Conservation (phyloP, 2,888 invertebrate species). For the Callyntrura sp. region DNA sequence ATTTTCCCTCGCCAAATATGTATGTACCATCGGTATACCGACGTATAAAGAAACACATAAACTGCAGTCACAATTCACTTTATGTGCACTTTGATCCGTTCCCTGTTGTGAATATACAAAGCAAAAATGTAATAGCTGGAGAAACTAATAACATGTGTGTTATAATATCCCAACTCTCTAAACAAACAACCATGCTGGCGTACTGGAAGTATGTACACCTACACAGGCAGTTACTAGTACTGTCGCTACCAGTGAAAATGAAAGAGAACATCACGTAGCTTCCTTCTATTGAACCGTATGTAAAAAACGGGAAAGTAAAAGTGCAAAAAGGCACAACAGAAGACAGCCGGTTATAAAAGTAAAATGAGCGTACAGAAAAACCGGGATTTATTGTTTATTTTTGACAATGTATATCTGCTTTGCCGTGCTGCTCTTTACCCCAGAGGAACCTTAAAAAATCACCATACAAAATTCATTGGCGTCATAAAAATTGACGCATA, state of each 20-base stretch:
- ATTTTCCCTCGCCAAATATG: slow-evolving; percentile 62
- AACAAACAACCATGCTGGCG: too few species aligned
- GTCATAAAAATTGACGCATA: slow-evolving; percentile 32
- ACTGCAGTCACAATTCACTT: slow-evolving; percentile 56
- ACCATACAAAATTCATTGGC: slow-evolving; percentile 16
- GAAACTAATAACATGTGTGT: too few species aligned
- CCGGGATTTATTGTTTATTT: slow-evolving; percentile 37
- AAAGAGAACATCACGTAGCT: background rate
- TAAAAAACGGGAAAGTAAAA: too few species aligned
- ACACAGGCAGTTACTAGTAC: background rate
- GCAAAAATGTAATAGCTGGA: too few species aligned
- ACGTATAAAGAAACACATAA: slow-evolving; percentile 69
- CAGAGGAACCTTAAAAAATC: background rate
- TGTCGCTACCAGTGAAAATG: background rate
- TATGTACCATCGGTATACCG: slow-evolving; percentile 40
- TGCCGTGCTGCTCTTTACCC: background rate
- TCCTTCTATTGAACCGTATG: too few species aligned
- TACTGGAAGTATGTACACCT: background rate
- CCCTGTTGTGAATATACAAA: background rate
- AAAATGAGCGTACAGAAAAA: background rate
- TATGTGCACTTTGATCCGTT: slow-evolving; percentile 30
- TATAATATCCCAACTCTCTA: too few species aligned
- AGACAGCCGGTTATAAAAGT: background rate
- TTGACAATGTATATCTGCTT: slow-evolving; percentile 1
- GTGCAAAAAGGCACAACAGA: background rate